Base-by-base conservation (phyloP, 2,113 vertebrate genomes). In the Pedetes capensis region DNA sequence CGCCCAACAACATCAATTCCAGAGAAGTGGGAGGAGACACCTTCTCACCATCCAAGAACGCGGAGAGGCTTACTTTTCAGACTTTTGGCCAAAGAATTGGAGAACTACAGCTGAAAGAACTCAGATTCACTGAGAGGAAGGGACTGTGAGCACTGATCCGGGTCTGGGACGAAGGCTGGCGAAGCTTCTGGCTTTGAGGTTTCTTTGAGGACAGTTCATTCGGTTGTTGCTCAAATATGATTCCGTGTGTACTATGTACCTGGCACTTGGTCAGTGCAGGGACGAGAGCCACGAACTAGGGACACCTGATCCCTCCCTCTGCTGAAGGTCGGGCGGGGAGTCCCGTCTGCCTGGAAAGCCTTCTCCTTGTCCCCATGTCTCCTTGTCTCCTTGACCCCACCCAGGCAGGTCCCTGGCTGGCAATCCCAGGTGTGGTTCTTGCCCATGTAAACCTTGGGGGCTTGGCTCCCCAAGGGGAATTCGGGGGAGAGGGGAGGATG, bases 31-130 rank as follows among this genome's bases (percentile, higher is more conserved):
- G 69, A 80, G 74, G 83, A 55, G 64, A 57, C 55, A 34, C 27
- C 69, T 96, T 85, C 84, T 89, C 79, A 42, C 55, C 44, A 72
- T 14, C 68, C 84, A 69, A 92, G 87, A 87, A 80, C 92, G 51
- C 42, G 42, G 84, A 93, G 75, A 93, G 80, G 75, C 55, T 89
- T 96, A 61, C 75, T 97, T 74, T 87, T 42, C 68, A 85, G 92
- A 51, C 32, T 92, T 88, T 94, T 93, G 89, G 87, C 80, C 76
- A 53, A 89, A 42, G 49, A 32, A 68, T 51, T 1, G 0, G 76
- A 95, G 96, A 83, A 57, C 0, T 3, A 32, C 42, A n/a, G 76
- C 57, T 66, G 69, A 66, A 86, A 78, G 76, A 53, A 29, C n/a
- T 0, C 17, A 53, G 66, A 18, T 18, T 32, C 39, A 29, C 8